Evolutionary conservation across 2,113 vertebrate species (phyloP).

Genomic region (Austrofundulus limnaeus): DNA sequence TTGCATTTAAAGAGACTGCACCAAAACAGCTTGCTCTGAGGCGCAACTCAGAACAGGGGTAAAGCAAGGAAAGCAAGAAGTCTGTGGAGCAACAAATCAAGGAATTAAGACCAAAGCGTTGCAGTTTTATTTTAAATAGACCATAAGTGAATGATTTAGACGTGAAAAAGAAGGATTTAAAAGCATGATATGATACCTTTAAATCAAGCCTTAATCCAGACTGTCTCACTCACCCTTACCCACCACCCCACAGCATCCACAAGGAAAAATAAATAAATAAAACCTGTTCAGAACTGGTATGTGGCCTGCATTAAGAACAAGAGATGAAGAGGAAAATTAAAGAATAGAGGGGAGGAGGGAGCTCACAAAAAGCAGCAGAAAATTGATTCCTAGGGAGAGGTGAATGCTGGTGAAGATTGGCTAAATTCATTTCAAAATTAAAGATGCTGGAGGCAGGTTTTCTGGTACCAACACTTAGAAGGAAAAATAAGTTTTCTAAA

Average conservation of each 20-base stretch:
- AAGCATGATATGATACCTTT: too few relatives aligned
- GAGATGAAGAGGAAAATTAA: slow-evolving; percentile 50
- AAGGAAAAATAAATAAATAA: slow-evolving; percentile 30
- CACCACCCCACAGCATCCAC: slow-evolving; percentile 39
- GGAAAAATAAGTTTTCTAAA: slow-evolving; percentile 3
- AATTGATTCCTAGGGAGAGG: slow-evolving; percentile 46
- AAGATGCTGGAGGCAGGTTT: slow-evolving; percentile 28
- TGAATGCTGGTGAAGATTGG: slow-evolving; percentile 26
- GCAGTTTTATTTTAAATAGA: too few relatives aligned
- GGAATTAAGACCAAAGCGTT: too few relatives aligned
- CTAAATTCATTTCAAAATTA: slow-evolving; percentile 52
- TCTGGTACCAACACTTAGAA: background rate
- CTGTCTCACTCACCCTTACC: slow-evolving; percentile 41
- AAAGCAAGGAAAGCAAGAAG: too few relatives aligned
- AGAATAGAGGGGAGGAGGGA: slow-evolving; percentile 27
- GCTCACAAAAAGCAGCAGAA: slow-evolving; percentile 37
- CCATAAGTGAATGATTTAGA: too few relatives aligned
- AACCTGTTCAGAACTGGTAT: slow-evolving; percentile 48
- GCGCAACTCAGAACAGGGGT: too few relatives aligned
- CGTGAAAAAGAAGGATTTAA: too few relatives aligned
- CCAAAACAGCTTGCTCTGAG: too few relatives aligned
- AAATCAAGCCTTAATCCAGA: slow-evolving; percentile 65
- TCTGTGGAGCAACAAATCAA: too few relatives aligned
- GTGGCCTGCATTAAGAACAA: slow-evolving; percentile 51
- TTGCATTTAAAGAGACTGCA: too few relatives aligned